Evolutionary conservation across 2,113 vertebrate genomes (phyloP), one percentile per base, ranked within the genome.

Genomic region (Ceyx cyanopectus): DNA sequence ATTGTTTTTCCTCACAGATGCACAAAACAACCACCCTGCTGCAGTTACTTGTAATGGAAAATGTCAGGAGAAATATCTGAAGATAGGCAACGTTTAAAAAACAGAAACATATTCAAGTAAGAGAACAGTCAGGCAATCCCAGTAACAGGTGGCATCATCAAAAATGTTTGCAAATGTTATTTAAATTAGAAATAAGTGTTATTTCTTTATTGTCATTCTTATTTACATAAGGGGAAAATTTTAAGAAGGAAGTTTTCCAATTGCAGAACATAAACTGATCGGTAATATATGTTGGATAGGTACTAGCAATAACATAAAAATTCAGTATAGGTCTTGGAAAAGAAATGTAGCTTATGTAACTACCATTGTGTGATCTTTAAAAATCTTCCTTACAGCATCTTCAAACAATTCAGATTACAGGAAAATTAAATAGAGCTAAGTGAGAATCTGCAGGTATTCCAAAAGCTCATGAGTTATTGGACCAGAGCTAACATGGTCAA

Each of bases 161-260:
- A 23, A 7, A 6, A 19, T 14, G 29, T 41, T 76, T 73, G 48
- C 79, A 76, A 87, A 72, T 15, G 17, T 11, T 22, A 43, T 51
- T 63, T 65, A 32, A 63, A 81, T 72, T 45, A 78, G 9, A 87
- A 90, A 62, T 24, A 29, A 85, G 9, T 15, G 5, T 5, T 69
- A 43, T 26, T 29, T 94, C 84, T 63, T 53, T 16, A 29, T 65
- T 94, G 45, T 72, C 6, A 17, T 72, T 79, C 57, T 80, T 69
- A 45, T n/a, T 85, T 77, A 14, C 3, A 17, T 65, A 5, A 19
- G 5, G 2, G 1, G 1, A 1, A 3, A 9, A 27, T 37, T 37
- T 37, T 37, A 48, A 46, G 30, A 50, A 23, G 63, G 14, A 2
- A 1, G 1, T 23, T 81, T 62, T 82, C 34, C 40, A 53, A 0